A percentile compares a stretch with the other conserved stretches of the same genome.
Conservation (phyloP, 2,888 invertebrate genomes). For the Sminthurides aquaticus region DNA sequence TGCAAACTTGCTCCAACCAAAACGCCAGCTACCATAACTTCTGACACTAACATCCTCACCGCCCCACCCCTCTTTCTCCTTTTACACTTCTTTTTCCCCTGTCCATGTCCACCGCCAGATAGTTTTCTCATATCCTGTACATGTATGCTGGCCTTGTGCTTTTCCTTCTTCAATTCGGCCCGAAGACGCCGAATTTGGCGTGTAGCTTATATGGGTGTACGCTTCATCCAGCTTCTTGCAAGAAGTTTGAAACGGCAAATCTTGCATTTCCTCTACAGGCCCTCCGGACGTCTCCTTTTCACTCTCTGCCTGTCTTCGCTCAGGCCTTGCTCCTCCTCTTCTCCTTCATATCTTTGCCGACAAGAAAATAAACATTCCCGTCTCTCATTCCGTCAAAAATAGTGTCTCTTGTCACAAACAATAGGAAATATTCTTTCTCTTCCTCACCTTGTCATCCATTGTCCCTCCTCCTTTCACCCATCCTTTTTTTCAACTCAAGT, state of each 20-base stretch:
- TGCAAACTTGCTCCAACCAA: neutral
- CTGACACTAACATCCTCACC: too few relatives aligned
- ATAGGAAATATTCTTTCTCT: neutral
- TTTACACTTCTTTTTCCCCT: neutral
- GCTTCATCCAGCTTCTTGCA: too few relatives aligned
- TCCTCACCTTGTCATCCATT: too few relatives aligned
- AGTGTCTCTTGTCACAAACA: neutral
- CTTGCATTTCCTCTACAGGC: too few relatives aligned
- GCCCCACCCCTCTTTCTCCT: too few relatives aligned
- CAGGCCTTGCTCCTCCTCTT: neutral
- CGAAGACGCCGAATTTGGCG: too few relatives aligned
- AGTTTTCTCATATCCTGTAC: neutral
- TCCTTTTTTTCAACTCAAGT: too few relatives aligned
- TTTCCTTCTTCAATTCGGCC: neutral
- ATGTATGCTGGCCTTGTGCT: slow-evolving; percentile 1
- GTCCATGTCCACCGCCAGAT: neutral
- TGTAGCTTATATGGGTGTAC: too few relatives aligned
- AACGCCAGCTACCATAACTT: too few relatives aligned
- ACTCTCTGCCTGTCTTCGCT: neutral
- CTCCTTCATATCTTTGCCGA: slow-evolving; percentile 2
- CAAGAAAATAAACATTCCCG: neutral
- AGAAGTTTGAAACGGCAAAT: too few relatives aligned
- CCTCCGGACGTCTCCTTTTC: too few relatives aligned
- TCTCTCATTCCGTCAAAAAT: neutral
- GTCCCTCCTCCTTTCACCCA: too few relatives aligned